These are phyloP conservation scores for Rhineura floridana DNA, from an alignment of 2,113 vertebrate genomes.

Conservation along the genomic window DNA sequence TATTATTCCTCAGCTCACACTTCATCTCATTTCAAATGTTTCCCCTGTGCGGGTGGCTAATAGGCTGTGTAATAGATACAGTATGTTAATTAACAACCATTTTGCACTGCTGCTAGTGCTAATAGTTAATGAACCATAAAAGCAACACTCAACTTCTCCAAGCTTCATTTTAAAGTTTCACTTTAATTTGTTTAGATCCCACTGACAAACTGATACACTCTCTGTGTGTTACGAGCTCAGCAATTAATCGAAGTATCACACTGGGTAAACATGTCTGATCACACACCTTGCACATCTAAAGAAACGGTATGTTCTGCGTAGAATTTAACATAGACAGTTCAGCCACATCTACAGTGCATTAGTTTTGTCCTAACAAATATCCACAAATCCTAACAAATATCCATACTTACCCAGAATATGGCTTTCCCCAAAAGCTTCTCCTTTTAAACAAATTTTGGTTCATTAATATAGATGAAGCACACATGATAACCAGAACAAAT, in stretches of 20 bases:
- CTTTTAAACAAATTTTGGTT: neutral
- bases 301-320: neutral
- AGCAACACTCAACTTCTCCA: conserved; percentile 27
- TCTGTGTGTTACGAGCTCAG: conserved; percentile 41
- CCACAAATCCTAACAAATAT: neutral
- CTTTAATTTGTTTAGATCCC: conserved; percentile 61
- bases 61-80: neutral
- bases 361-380: neutral
- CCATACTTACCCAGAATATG: neutral
- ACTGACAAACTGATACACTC: conserved; percentile 43
- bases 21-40: neutral
- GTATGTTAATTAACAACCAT: conserved; percentile 46
- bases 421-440: neutral
- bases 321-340: neutral
- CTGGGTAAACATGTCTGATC: conserved; percentile 41
- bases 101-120: conserved; percentile 40
- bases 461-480: neutral
- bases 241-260: conserved; percentile 60
- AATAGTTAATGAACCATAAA: conserved; percentile 54
- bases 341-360: neutral
- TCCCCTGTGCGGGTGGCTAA: conserved; percentile 13
- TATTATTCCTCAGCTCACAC: neutral
- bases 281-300: neutral
- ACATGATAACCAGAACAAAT: neutral
- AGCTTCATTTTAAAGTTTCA: conserved; percentile 50